Evolutionary conservation across 2,113 vertebrate species (phyloP).

Genomic region (Gallinago jamesoni): DNA sequence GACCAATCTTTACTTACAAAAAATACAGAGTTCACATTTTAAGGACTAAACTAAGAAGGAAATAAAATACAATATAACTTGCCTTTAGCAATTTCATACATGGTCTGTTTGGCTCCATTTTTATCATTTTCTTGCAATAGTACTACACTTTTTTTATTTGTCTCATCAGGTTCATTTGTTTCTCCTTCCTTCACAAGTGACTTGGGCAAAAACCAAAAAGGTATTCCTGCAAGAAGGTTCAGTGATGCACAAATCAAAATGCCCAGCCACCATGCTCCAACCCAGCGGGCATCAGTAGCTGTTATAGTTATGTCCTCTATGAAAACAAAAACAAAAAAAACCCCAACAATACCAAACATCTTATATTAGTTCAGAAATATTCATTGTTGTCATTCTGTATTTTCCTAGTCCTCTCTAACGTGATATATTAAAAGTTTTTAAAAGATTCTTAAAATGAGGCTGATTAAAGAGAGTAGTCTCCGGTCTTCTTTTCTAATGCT

Average conservation of each 20-base stretch:
- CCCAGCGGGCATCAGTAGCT: constrained; percentile 75
- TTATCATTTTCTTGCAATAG: background rate
- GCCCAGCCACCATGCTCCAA: constrained; percentile 82
- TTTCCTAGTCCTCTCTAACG: background rate
- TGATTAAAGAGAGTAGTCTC: background rate
- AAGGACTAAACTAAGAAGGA: background rate
- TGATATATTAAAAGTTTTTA: background rate
- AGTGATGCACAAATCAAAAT: constrained; percentile 73
- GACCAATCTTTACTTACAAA: background rate
- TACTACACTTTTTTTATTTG: background rate
- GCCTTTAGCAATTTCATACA: constrained; percentile 70
- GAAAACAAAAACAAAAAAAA: background rate
- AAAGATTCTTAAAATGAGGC: background rate
- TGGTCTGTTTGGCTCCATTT: constrained; percentile 24
- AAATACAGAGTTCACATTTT: background rate
- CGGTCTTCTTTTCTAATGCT: background rate
- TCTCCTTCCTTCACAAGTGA: constrained; percentile 71
- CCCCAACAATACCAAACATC: accelerated
- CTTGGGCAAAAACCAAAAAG: constrained; percentile 79
- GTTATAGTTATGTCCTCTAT: constrained; percentile 72
- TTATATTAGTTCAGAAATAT: background rate
- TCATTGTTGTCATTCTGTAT: background rate
- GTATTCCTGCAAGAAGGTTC: constrained; percentile 68
- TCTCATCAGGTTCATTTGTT: background rate
- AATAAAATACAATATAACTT: background rate